Percentiles rank a stretch among this genome's conserved stretches.
Evolutionary conservation across 2,113 vertebrate genomes (phyloP).

Genomic region (Enhydra lutris): DNA sequence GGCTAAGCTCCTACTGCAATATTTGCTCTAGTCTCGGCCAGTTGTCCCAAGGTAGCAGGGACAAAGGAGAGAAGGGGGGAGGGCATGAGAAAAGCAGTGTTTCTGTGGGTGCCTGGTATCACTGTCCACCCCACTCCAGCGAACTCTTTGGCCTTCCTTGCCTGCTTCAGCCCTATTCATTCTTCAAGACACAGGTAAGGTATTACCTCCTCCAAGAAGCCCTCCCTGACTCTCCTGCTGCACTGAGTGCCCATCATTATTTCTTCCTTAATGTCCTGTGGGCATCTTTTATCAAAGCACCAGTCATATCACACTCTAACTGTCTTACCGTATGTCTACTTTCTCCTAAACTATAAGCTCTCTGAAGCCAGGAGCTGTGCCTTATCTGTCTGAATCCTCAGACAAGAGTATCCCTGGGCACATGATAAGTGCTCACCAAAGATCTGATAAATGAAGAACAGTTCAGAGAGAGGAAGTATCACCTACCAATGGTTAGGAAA

Average conservation of each 20-base stretch:
- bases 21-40: background rate
- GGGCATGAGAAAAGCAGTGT: background rate
- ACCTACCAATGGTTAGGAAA: background rate
- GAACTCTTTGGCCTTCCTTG: background rate
- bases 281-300: background rate
- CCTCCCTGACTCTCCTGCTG: background rate
- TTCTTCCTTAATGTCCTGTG: background rate
- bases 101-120: background rate
- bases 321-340: background rate
- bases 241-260: background rate
- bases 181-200: background rate
- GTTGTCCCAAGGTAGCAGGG: background rate
- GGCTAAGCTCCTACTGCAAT: background rate
- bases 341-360: background rate
- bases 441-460: background rate
- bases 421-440: background rate
- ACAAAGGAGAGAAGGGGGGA: background rate
- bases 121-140: background rate
- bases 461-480: background rate
- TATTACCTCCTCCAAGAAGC: background rate
- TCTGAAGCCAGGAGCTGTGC: background rate
- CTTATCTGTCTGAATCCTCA: background rate
- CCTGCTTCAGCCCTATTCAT: background rate
- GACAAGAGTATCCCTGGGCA: background rate
- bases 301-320: too few species aligned